A percentile compares a stretch with the other conserved stretches of the same genome.
phyloP scores from a whole-genome alignment of 2,113 vertebrate genomes.

The Litocranius walleri region DNA sequence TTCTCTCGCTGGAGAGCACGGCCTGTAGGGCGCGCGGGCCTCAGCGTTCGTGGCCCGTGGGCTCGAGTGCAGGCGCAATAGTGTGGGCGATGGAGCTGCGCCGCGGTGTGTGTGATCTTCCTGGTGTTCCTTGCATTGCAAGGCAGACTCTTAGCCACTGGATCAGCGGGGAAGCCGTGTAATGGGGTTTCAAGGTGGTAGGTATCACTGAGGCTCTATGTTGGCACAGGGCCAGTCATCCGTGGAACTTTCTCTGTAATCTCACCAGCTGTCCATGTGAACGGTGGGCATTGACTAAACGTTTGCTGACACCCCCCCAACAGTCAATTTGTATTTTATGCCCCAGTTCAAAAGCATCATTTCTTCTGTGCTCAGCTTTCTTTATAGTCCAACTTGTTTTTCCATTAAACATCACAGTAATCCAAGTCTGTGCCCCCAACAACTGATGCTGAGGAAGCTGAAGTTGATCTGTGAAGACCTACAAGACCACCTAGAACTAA shows the following conservation, averaged over 20 bases:
- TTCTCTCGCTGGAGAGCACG: fast-evolving
- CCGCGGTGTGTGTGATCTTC: fast-evolving
- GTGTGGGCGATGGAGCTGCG: fast-evolving
- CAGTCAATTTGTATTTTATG: neutral
- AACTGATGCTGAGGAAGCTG: neutral
- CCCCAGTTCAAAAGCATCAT: neutral
- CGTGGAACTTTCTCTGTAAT: neutral
- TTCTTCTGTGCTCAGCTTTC: fast-evolving
- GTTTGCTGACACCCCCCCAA: neutral
- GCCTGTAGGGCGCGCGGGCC: fast-evolving
- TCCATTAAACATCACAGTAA: neutral
- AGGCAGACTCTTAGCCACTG: neutral
- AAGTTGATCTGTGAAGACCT: neutral
- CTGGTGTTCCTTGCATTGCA: neutral
- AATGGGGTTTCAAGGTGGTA: neutral
- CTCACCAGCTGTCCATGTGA: neutral
- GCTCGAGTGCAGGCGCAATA: neutral
- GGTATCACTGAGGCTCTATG: neutral
- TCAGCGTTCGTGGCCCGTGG: neutral
- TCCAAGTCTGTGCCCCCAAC: neutral
- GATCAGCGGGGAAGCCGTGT: neutral
- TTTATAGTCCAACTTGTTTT: neutral
- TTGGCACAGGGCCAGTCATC: neutral
- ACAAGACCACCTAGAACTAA: neutral
- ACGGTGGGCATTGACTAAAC: neutral